These are phyloP conservation scores for Bombus turneri DNA, from an alignment of 1,140 invertebrate genomes.

Conservation along the genomic window DNA sequence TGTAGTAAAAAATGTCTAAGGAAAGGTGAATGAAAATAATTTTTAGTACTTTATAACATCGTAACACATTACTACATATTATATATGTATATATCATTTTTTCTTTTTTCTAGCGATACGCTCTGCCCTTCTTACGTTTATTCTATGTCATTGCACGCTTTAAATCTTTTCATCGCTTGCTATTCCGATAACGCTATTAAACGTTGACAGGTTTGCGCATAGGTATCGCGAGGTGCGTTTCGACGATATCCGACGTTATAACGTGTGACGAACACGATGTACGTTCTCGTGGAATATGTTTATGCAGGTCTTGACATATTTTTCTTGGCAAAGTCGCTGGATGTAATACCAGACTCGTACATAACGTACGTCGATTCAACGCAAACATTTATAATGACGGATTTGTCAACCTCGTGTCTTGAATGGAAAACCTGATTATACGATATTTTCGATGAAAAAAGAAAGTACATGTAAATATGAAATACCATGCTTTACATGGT, in stretches of 20 bases:
- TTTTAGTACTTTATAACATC: no score
- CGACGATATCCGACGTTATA: neutral
- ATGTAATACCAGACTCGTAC: neutral
- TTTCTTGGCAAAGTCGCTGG: neutral
- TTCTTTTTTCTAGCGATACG: no score
- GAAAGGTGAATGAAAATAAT: no score
- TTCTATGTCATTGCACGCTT: no score
- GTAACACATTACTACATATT: no score
- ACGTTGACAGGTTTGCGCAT: neutral
- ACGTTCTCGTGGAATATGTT: neutral
- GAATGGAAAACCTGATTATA: neutral
- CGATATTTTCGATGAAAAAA: neutral
- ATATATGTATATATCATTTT: no score
- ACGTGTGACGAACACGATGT: neutral
- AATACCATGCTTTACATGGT: neutral
- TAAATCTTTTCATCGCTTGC: neutral
- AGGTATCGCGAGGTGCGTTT: neutral
- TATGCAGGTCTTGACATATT: constrained; percentile 49
- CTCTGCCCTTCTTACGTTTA: no score
- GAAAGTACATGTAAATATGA: neutral
- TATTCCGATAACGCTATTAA: neutral
- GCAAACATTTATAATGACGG: neutral
- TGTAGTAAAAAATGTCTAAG: rapidly evolving
- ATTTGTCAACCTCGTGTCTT: neutral
- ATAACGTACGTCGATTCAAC: neutral